Evolutionary conservation across 1,140 invertebrate species (phyloP), one percentile per base, ranked within the genome.

Genomic region (Euura saliciscinereae): DNA sequence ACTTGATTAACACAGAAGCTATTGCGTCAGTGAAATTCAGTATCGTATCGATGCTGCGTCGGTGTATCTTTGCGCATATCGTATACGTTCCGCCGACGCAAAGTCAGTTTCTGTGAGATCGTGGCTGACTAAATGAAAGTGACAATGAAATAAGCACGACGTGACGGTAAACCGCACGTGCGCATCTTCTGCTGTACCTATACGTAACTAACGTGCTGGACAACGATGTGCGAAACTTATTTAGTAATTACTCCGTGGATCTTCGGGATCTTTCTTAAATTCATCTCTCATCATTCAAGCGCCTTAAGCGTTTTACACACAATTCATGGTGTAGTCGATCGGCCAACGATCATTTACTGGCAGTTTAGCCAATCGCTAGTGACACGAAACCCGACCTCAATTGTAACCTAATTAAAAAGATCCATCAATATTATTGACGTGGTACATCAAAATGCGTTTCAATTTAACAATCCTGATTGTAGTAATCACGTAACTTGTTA

Each of bases 61-160:
- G 51, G 51, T 59, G 51, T 59, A 59, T 59, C 51, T 59, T 59
- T 59, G 51, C 51, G 51, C 51, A 59, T 59, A 11, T 59, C 6
- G 6, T 59, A 59, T 6, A n/a, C 51, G 3, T n/a, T 59, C 8
- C 51, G 51, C 51, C 51, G 51, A 59, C 51, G 51, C 51, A 8
- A 4, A 59, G 8, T 28, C 28, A 28, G 28, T 28, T 28, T 28
- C 28, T 28, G 28, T 28, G 28, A 28, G 28, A 28, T 28, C 28
- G 28, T 28, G 28, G 28, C 28, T 28, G 28, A n/a, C 51, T n/a
- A n/a, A 59, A 59, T 59, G 51, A 59, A 59, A 59, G 51, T 59
- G 51, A 59, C 51, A 59, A 59, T 59, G 51, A 59, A 59, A 59
- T 59, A 59, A 4, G 13, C 51, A 51, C 11, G 11, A 51, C 46